Evolutionary conservation across 2,888 invertebrate species (phyloP).

Genomic region (Melanostoma mellinum): DNA sequence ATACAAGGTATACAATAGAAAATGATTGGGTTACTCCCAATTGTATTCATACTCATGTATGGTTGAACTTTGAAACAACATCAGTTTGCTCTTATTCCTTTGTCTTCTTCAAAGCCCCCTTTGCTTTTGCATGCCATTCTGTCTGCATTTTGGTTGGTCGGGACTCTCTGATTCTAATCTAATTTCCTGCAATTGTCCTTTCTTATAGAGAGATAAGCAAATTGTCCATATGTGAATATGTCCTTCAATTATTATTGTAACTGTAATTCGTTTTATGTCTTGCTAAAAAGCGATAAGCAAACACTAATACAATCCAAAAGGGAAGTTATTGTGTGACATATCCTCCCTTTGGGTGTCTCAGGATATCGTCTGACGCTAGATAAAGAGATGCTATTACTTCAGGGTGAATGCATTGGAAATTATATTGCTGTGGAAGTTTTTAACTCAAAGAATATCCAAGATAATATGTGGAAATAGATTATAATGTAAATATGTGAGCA

Average conservation of each 20-base stretch:
- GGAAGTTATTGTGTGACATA: neutral
- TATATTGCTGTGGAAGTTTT: too few relatives aligned
- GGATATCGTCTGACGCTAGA: too few relatives aligned
- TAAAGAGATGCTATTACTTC: too few relatives aligned
- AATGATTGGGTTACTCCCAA: too few relatives aligned
- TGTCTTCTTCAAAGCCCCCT: neutral
- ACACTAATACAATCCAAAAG: constrained; percentile 53
- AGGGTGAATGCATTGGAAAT: too few relatives aligned
- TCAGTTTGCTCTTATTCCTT: neutral
- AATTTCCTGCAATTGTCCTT: constrained; percentile 53
- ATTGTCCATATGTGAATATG: constrained; percentile 47
- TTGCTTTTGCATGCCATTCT: neutral
- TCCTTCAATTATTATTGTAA: constrained; percentile 57
- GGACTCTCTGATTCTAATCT: constrained; percentile 10
- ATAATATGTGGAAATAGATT: too few relatives aligned
- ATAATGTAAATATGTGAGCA: too few relatives aligned
- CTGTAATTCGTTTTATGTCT: constrained; percentile 62
- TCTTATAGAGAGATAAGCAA: constrained; percentile 42
- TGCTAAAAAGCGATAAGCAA: constrained; percentile 54
- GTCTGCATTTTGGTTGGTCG: constrained; percentile 8
- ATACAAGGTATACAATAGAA: too few relatives aligned
- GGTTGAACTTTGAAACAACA: too few relatives aligned
- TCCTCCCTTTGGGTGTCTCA: too few relatives aligned
- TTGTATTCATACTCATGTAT: too few relatives aligned
- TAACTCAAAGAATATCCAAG: too few relatives aligned